Base-by-base conservation (phyloP, 2,797 vertebrate genomes). In the Kryptolebias ocellatus region DNA sequence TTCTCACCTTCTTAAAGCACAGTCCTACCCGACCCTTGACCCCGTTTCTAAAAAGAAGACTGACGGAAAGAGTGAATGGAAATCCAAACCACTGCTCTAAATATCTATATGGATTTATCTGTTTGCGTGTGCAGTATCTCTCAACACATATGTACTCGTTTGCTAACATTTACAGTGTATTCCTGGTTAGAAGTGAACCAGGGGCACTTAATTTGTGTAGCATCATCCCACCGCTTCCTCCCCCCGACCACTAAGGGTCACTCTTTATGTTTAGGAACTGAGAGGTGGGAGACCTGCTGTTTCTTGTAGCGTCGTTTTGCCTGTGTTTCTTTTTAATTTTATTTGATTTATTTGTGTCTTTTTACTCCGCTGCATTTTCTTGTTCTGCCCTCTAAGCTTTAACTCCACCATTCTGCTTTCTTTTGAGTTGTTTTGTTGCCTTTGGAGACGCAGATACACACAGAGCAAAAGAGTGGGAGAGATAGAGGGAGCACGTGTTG, bases 391-490 rank as follows among this genome's bases (percentile, higher is more conserved):
- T 87, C 89, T 74, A 55, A 83, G 74, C 81, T 76, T 85, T 29
- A 64, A 74, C 86, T 83, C 80, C 70, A 78, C 50, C 8, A 51
- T 75, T 76, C 72, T 57, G 44, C 83, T 79, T 84, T 59, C 78
- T 67, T 76, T 85, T 75, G 74, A 87, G 80, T 87, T 81, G 85
- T 50, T 86, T 83, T 84, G 80, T 88, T 89, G 87, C 89, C 86
- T 76, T 89, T 83, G 87, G 90, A 93, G 93, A 93, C 76, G 87
- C 87, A 88, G 90, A 93, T 90, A 92, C 90, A 92, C 89, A 93
- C 90, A 92, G 92, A 93, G 93, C 92, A 88, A 90, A 86, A 92
- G 87, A 92, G 92, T 89, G 91, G 83, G 90, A 86, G 87, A 86
- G 90, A 91, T 87, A 91, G 90, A 92, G 90, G 87, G 90, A 91